A percentile compares a stretch with the other conserved stretches of the same genome.
These are phyloP conservation scores for Athripsodes cinereus DNA, from an alignment of 2,888 invertebrate species.

Conservation along the genomic window DNA sequence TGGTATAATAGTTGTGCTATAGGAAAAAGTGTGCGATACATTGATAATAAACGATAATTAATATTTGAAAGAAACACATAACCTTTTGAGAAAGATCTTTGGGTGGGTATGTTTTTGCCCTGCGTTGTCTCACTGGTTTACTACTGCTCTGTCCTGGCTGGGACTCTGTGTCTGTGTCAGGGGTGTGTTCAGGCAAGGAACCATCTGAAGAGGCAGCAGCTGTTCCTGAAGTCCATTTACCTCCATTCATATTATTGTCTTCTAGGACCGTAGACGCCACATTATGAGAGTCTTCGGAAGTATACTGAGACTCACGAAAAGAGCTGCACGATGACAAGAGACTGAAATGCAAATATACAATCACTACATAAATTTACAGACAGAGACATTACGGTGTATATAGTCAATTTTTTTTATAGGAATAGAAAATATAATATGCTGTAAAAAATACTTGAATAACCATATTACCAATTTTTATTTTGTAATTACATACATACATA, in stretches of 20 bases:
- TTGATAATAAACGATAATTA: too few relatives aligned
- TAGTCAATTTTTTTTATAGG: too few relatives aligned
- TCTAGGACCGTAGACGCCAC: conserved; percentile 48
- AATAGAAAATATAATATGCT: too few relatives aligned
- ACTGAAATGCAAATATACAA: too few relatives aligned
- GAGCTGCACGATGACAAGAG: conserved; percentile 78
- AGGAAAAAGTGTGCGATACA: too few relatives aligned
- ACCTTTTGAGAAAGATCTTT: conserved; percentile 54
- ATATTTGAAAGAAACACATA: conserved; percentile 29
- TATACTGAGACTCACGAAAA: conserved; percentile 75
- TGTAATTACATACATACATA: too few relatives aligned
- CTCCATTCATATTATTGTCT: conserved; percentile 49
- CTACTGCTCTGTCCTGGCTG: conserved; percentile 10
- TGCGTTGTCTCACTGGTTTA: conserved; percentile 35
- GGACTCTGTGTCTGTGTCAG: conserved; percentile 57
- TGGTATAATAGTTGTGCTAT: too few relatives aligned
- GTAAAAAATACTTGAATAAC: too few relatives aligned
- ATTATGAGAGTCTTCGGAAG: conserved; percentile 56
- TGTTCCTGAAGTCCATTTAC: conserved; percentile 32
- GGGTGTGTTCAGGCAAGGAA: conserved; percentile 62
- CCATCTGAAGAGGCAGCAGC: conserved; percentile 62
- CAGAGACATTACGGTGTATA: too few relatives aligned
- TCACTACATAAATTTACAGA: too few relatives aligned
- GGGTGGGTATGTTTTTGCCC: conserved; percentile 54
- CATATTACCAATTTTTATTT: too few relatives aligned